Conservation (phyloP, 2,113 vertebrate genomes). For the Morone chrysops region DNA sequence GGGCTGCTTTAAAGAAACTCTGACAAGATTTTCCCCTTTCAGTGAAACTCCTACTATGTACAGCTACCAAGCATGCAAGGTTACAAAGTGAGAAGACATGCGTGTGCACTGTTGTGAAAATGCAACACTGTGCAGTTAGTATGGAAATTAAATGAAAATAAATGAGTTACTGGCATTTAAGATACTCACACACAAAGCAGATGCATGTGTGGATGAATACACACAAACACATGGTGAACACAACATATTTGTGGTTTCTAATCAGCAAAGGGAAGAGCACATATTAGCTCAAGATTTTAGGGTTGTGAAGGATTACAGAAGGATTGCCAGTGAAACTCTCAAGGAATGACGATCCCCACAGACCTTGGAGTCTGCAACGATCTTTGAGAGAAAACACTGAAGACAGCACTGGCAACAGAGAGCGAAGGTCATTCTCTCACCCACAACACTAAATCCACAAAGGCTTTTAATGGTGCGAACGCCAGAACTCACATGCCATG, state of each 20-base stretch:
- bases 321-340: slow-evolving; percentile 34
- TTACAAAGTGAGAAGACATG: slow-evolving; percentile 51
- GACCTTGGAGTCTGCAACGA: slow-evolving; percentile 28
- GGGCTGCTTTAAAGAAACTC: slow-evolving; percentile 83
- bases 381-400: slow-evolving; percentile 55
- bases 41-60: slow-evolving; percentile 62
- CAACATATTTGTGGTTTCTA: slow-evolving; percentile 42
- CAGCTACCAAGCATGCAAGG: slow-evolving; percentile 48
- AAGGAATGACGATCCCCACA: slow-evolving; percentile 44
- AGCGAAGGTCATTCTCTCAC: slow-evolving; percentile 69
- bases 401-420: slow-evolving; percentile 48
- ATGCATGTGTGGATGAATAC: slow-evolving; percentile 14
- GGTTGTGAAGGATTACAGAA: slow-evolving; percentile 30
- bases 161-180: not conserved
- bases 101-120: slow-evolving; percentile 38
- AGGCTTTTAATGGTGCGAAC: slow-evolving; percentile 64
- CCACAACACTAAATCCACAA: slow-evolving; percentile 66
- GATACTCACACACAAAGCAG: slow-evolving; percentile 11
- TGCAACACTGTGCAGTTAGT: not conserved
- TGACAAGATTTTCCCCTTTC: slow-evolving; percentile 77
- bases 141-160: slow-evolving; percentile 8
- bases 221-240: slow-evolving; percentile 2
- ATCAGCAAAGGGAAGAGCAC: slow-evolving; percentile 40
- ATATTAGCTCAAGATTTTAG: slow-evolving; percentile 23
- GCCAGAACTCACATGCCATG: slow-evolving; percentile 41